Percentiles rank a stretch among this genome's conserved stretches.
These are phyloP conservation scores for Heliothis peltigera DNA, from an alignment of 2,888 invertebrate species.

Conservation along the genomic window DNA sequence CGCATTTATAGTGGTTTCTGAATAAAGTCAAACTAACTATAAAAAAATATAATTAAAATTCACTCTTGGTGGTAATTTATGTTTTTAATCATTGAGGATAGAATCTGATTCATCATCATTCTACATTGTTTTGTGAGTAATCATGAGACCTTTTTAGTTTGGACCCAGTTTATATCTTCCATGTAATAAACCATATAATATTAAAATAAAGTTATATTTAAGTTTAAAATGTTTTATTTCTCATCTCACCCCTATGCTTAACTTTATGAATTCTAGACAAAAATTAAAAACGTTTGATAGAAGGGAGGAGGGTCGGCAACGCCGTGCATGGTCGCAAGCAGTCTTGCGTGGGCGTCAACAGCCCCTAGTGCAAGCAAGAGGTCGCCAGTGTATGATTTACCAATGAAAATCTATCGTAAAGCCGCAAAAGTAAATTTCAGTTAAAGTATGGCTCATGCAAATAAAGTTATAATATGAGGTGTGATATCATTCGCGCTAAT, in stretches of 20 bases:
- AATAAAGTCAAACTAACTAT: conserved; percentile 56
- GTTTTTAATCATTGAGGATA: conserved; percentile 76
- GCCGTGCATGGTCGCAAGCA: too few relatives aligned
- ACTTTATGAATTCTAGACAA: too few relatives aligned
- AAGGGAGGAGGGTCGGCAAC: too few relatives aligned
- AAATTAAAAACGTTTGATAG: too few relatives aligned
- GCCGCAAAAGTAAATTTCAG: too few relatives aligned
- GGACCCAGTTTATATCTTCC: conserved; percentile 79
- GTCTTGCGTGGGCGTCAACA: too few relatives aligned
- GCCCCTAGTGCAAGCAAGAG: too few relatives aligned
- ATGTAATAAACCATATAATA: conserved; percentile 79
- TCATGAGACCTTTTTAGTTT: conserved; percentile 79
- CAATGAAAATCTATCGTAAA: too few relatives aligned
- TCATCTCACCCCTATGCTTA: not conserved
- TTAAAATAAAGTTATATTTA: conserved; percentile 85
- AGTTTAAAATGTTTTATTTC: conserved; percentile 75
- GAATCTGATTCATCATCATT: conserved; percentile 80
- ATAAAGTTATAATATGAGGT: too few relatives aligned
- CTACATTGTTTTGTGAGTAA: conserved; percentile 72
- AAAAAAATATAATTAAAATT: conserved; percentile 60
- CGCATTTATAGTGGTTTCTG: conserved; percentile 68
- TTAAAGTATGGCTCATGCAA: too few relatives aligned
- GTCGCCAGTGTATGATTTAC: too few relatives aligned
- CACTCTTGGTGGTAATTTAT: conserved; percentile 66
- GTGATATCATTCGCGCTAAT: too few relatives aligned